phyloP scores from a whole-genome alignment of 2,797 vertebrate species.

The Triplophysa yarkandensis region DNA sequence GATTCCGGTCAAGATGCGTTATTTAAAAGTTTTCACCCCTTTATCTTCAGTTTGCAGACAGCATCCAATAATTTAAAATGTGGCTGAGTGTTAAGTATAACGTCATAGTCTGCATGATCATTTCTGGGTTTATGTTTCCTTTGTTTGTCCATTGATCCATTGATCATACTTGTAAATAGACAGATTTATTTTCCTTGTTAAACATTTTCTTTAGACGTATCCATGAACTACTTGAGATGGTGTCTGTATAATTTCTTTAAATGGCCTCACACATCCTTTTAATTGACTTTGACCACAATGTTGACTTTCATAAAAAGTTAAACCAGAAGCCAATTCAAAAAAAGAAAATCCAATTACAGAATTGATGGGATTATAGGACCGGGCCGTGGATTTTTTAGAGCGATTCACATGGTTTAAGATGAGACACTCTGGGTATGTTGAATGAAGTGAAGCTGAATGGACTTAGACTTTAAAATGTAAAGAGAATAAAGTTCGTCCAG shows the following conservation, averaged over 20 bases:
- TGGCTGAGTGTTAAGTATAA: neutral
- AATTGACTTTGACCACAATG: conserved; percentile 69
- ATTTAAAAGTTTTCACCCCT: conserved; percentile 72
- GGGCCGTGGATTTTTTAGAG: conserved; percentile 66
- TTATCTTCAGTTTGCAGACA: conserved; percentile 69
- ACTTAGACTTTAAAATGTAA: neutral
- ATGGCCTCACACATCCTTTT: conserved; percentile 64
- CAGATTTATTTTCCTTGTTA: too few species aligned
- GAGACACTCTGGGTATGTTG: conserved; percentile 58
- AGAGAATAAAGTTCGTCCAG: neutral
- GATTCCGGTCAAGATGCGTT: conserved; percentile 79
- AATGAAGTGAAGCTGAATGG: conserved; percentile 6
- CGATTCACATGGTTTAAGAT: conserved; percentile 59
- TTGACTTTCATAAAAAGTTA: conserved; percentile 71
- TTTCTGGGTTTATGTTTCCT: neutral
- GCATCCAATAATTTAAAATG: conserved; percentile 34
- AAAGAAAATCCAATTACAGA: conserved; percentile 75
- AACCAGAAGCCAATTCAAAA: conserved; percentile 57
- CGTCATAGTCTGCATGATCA: neutral
- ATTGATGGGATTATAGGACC: conserved; percentile 72
- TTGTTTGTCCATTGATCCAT: neutral
- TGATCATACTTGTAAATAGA: too few species aligned
- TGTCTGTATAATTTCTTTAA: conserved; percentile 55
- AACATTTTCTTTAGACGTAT: too few species aligned
- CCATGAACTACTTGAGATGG: too few species aligned